phyloP scores from a whole-genome alignment of 2,888 invertebrate species.

The Meghimatium bilineatum region DNA sequence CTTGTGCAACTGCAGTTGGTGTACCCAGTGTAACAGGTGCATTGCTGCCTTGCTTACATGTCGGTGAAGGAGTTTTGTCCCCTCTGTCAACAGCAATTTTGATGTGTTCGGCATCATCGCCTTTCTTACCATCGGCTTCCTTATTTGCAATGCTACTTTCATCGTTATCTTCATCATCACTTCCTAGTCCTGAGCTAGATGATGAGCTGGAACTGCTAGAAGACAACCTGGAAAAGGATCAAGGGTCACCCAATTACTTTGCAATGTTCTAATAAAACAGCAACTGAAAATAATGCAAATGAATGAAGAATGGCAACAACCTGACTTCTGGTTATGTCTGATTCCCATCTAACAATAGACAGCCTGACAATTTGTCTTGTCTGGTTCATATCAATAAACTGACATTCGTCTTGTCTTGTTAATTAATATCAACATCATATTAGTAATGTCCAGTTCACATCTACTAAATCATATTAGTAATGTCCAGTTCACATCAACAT shows the following conservation, averaged over 20 bases:
- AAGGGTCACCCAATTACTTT: background rate
- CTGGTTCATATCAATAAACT: no score
- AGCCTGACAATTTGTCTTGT: no score
- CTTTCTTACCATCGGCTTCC: background rate
- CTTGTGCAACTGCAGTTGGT: constrained; percentile 23
- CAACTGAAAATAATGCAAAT: no score
- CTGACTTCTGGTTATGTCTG: no score
- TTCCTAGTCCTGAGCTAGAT: constrained; percentile 19
- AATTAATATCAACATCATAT: no score
- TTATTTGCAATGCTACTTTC: background rate
- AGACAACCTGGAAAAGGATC: constrained; percentile 10
- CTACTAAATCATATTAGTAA: no score
- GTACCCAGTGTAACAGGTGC: constrained; percentile 22
- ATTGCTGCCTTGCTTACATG: background rate
- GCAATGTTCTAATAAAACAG: no score
- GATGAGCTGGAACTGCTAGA: constrained; percentile 30
- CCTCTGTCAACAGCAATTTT: constrained; percentile 11
- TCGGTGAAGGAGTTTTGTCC: constrained; percentile 42
- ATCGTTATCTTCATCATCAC: background rate
- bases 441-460: no score
- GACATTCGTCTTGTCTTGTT: no score
- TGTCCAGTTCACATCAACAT: no score
- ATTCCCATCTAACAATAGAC: no score
- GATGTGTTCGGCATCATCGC: background rate
- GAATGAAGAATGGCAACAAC: no score